Evolutionary conservation across 2,113 vertebrate species (phyloP), one percentile per base, ranked within the genome.

Genomic region (Clarias gariepinus): DNA sequence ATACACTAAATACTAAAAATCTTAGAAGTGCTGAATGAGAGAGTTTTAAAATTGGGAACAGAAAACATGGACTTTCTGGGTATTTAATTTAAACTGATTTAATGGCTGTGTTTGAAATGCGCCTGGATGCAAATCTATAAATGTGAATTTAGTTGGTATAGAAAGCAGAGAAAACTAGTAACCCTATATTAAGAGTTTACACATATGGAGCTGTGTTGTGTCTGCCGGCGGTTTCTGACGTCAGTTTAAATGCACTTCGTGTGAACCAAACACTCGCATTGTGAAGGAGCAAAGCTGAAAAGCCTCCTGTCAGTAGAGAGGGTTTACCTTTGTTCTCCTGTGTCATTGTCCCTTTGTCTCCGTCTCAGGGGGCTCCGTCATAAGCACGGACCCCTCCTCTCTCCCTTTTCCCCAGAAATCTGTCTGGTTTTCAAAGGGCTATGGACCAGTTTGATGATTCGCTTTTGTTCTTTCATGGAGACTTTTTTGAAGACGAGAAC

Each of bases 361-460:
- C 64, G 76, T 57, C 61, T 86, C 81, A 11, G 21, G 33, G 60
- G 60, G 63, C 57, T 68, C 63, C 13, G 84, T 74, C 21, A n/a
- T 74, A 53, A 83, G 21, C 81, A 47, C 25, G 16, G 74, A 81
- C 53, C 78, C 63, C 80, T 21, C 81, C 68, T 28, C 28, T 63
- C 52, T n/a, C 69, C 47, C 52, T n/a, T 60, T 83, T 13, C 23
- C 25, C 87, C 71, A 79, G 84, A 68, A 55, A 69, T 73, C 60
- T 28, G 53, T 85, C 60, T 64, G 79, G 84, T 81, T 84, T 86
- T 82, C 82, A 82, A 84, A 86, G 90, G 87, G 90, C 87, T 91
- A 91, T 69, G 86, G 90, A 90, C 71, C 89, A 91, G 93, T 91
- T 92, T 94, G 91, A 57, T 92, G 89, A 85, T 68, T 87, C 88